Conservation (phyloP, 2,888 invertebrate genomes). For the Meandrusa payeni region DNA sequence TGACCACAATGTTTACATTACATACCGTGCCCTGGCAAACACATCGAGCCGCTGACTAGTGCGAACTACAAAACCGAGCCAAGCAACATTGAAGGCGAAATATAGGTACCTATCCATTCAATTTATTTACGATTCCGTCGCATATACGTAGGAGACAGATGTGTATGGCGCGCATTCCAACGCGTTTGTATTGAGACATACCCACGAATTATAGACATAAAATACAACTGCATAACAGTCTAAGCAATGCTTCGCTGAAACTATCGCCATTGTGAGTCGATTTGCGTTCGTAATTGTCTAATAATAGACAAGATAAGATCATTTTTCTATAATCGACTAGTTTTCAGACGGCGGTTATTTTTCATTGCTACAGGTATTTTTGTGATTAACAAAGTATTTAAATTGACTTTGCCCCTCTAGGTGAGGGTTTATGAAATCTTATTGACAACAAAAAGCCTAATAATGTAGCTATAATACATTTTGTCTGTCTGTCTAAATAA, state of each 20-base stretch:
- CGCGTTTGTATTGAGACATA: constrained; percentile 56
- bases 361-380: too few relatives aligned
- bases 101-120: constrained; percentile 67
- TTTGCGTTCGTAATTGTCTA: constrained; percentile 31
- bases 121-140: constrained; percentile 77
- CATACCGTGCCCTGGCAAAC: constrained; percentile 47
- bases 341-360: not conserved
- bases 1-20: constrained; percentile 77
- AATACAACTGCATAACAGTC: constrained; percentile 39
- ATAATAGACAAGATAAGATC: constrained; percentile 11
- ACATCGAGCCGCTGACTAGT: constrained; percentile 41
- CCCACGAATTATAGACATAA: constrained; percentile 58
- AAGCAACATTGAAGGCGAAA: constrained; percentile 66
- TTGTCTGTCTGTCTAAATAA: too few relatives aligned
- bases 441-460: too few relatives aligned
- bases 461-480: too few relatives aligned
- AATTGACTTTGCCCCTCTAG: too few relatives aligned
- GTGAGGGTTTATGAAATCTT: too few relatives aligned
- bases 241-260: constrained; percentile 34
- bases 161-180: constrained; percentile 70
- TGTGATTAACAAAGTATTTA: too few relatives aligned
- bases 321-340: constrained; percentile 5
- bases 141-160: constrained; percentile 59
- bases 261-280: constrained; percentile 32
- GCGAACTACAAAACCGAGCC: constrained; percentile 49